Evolutionary conservation across 1,140 invertebrate species (phyloP).

Genomic region (Pseudomyrmex concolor): DNA sequence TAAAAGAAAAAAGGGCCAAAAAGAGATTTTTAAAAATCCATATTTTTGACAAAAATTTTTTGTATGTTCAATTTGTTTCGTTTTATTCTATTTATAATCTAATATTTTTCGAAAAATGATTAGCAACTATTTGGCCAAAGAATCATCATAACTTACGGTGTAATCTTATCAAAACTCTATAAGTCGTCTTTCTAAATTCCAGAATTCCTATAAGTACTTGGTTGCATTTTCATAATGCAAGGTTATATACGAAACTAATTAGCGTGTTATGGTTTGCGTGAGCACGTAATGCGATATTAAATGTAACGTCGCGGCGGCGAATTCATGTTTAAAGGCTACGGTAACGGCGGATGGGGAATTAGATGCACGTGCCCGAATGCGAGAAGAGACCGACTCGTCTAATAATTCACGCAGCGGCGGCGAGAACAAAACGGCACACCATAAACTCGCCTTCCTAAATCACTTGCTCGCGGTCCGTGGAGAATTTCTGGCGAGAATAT

Average conservation of each 20-base stretch:
- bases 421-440: constrained; percentile 42
- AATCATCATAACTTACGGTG: background rate
- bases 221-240: background rate
- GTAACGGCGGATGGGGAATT: constrained; percentile 25
- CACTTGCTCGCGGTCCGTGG: constrained; percentile 29
- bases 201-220: background rate
- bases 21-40: too few species aligned
- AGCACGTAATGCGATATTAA: constrained; percentile 47
- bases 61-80: too few species aligned
- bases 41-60: background rate
- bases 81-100: too few species aligned
- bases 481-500: constrained; percentile 22
- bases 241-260: constrained; percentile 46
- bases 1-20: too few species aligned
- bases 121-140: background rate
- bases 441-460: constrained; percentile 50
- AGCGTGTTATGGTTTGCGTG: constrained; percentile 35
- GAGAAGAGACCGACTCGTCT: constrained; percentile 25
- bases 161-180: background rate
- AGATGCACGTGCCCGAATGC: constrained; percentile 35
- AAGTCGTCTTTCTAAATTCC: background rate
- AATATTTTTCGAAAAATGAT: background rate
- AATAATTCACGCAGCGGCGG: constrained; percentile 33
- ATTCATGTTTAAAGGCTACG: constrained; percentile 36
- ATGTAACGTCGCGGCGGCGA: constrained; percentile 12